phyloP scores from a whole-genome alignment of 1,140 invertebrate species.

The Leptinotarsa lineolata region DNA sequence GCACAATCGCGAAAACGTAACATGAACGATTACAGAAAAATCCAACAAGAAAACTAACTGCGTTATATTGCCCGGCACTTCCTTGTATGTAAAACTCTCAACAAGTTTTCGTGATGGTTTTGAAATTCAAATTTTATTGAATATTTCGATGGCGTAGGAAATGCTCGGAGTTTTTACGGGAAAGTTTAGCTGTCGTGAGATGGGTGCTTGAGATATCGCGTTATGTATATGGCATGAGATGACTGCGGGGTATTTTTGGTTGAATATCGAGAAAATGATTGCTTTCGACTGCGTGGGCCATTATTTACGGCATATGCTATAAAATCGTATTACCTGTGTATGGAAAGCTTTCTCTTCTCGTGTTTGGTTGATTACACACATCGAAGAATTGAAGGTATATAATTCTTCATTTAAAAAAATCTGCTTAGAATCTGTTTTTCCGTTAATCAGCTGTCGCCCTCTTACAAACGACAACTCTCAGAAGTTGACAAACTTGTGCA shows the following conservation, averaged over 20 bases:
- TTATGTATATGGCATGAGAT: neutral
- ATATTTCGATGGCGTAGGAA: neutral
- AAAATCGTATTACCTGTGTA: too few relatives aligned
- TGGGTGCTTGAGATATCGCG: neutral
- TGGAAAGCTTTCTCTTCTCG: too few relatives aligned
- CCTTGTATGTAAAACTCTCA: conserved; percentile 1
- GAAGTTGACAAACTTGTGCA: too few relatives aligned
- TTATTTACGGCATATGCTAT: too few relatives aligned
- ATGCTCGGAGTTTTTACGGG: neutral
- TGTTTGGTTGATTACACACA: too few relatives aligned
- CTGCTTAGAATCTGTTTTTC: too few relatives aligned
- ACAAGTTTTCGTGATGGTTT: neutral
- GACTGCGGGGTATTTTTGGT: neutral
- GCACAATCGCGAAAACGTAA: neutral
- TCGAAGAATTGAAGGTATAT: too few relatives aligned
- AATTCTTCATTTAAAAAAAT: too few relatives aligned
- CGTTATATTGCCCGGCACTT: neutral
- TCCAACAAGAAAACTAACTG: neutral
- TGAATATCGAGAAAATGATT: neutral
- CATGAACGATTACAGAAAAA: neutral
- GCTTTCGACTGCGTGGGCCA: too few relatives aligned
- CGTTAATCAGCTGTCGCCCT: too few relatives aligned
- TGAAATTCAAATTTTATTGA: conserved; percentile 2
- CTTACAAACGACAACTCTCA: too few relatives aligned
- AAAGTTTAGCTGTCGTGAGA: neutral